Conservation (phyloP, 2,888 invertebrate genomes). For the Clostera curtula region DNA sequence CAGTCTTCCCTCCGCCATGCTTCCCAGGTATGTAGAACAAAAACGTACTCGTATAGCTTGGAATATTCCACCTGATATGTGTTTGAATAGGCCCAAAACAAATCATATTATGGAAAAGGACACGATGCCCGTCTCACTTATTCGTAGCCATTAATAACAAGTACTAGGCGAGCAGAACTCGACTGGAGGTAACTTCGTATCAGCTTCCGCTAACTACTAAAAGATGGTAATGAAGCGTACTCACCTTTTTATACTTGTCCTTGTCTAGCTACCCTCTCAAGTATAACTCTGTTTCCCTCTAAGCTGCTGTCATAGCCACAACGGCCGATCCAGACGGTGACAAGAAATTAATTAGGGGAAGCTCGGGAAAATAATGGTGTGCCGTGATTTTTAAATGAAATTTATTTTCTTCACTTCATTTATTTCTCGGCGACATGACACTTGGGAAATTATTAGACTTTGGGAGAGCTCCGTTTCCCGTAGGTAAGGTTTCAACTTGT, state of each 20-base stretch:
- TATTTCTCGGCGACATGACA: slow-evolving; percentile 69
- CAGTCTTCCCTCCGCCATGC: too few species aligned
- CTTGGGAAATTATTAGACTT: slow-evolving; percentile 70
- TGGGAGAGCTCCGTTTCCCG: slow-evolving; percentile 42
- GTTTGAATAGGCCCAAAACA: too few species aligned
- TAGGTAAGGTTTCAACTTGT: slow-evolving; percentile 50
- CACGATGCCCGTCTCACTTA: slow-evolving; percentile 33
- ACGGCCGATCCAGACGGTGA: slow-evolving; percentile 67
- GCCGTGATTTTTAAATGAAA: slow-evolving; percentile 73
- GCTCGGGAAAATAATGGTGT: slow-evolving; percentile 67
- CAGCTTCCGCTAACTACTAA: slow-evolving; percentile 63
- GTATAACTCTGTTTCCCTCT: slow-evolving; percentile 31
- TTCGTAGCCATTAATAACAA: slow-evolving; percentile 55
- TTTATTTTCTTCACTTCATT: slow-evolving; percentile 73
- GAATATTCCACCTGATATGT: too few species aligned
- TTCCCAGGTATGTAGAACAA: too few species aligned
- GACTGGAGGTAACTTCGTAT: slow-evolving; percentile 58
- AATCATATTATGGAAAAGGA: too few species aligned
- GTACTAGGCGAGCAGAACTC: slow-evolving; percentile 57
- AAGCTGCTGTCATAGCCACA: slow-evolving; percentile 61
- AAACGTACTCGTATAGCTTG: too few species aligned
- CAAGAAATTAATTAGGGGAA: slow-evolving; percentile 74
- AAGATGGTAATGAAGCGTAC: slow-evolving; percentile 69
- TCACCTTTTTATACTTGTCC: slow-evolving; percentile 51
- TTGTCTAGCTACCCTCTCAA: slow-evolving; percentile 17